These are phyloP conservation scores for Arbacia lixula DNA, from an alignment of 53 echinoderm and acorn worm species.

Conservation along the genomic window DNA sequence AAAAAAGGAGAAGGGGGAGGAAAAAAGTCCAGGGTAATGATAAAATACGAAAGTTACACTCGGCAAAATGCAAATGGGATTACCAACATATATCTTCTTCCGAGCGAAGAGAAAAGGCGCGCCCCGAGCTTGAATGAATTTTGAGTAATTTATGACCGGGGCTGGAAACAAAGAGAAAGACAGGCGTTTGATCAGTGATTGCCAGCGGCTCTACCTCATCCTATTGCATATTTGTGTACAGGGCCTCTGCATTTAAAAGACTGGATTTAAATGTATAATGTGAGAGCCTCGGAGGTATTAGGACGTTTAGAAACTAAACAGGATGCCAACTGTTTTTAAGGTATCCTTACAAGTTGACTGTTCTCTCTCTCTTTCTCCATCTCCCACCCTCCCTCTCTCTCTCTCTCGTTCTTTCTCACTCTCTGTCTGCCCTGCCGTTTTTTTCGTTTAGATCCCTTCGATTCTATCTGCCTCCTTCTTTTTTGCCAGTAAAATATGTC, in stretches of 20 bases:
- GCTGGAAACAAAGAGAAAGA: slow-evolving; percentile 10
- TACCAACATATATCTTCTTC: slow-evolving; percentile 51
- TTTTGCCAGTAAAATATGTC: slow-evolving; percentile 40
- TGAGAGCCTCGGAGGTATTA: slow-evolving; percentile 25
- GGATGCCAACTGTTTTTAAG: not conserved
- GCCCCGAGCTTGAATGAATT: slow-evolving; percentile 55
- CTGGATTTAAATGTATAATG: slow-evolving; percentile 63
- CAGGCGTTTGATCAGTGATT: not conserved
- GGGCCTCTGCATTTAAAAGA: slow-evolving; percentile 54
- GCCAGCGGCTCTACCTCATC: slow-evolving; percentile 16
- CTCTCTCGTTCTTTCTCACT: not conserved
- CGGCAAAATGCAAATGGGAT: slow-evolving; percentile 52
- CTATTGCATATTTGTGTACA: slow-evolving; percentile 57
- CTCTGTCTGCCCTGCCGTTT: too few relatives aligned
- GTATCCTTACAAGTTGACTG: not conserved
- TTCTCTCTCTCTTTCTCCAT: not conserved
- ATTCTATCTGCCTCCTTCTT: not conserved
- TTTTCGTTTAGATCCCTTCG: not conserved
- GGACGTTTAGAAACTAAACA: slow-evolving; percentile 35
- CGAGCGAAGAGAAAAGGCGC: not conserved
- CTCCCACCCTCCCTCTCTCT: not conserved
- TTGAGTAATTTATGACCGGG: slow-evolving; percentile 45
- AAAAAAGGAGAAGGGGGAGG: not conserved
- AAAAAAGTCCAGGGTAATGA: not conserved
- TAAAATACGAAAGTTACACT: too few relatives aligned